phyloP scores from a whole-genome alignment of 2,797 vertebrate species.

The Crocodylus rhombifer region DNA sequence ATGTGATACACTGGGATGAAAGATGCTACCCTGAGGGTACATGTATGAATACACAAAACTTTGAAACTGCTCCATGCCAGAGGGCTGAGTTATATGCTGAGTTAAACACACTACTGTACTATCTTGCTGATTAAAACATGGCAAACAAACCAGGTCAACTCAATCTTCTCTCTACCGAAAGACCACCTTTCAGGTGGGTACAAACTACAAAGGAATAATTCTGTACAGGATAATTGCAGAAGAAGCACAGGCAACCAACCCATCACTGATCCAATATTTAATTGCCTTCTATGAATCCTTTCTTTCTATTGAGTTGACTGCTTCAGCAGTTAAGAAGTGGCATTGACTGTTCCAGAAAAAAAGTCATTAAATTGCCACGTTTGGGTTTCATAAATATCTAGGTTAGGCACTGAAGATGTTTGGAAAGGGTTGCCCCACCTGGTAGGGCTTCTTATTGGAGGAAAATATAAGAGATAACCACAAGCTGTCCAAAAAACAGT shows the following conservation, averaged over 20 bases:
- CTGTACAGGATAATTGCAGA: neutral
- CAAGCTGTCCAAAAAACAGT: neutral
- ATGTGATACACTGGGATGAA: neutral
- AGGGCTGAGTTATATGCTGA: neutral
- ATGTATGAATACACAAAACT: neutral
- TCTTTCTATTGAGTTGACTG: neutral
- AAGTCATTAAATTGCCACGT: too few species aligned
- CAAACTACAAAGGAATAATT: neutral
- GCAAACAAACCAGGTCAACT: neutral
- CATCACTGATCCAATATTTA: neutral
- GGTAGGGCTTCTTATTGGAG: neutral
- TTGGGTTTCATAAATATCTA: neutral
- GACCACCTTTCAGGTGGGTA: neutral
- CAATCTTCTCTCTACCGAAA: neutral
- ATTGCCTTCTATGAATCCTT: neutral
- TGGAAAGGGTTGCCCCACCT: neutral
- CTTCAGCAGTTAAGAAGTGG: neutral
- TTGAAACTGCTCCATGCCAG: neutral
- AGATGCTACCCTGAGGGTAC: neutral
- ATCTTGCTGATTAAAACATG: neutral
- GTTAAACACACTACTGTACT: neutral
- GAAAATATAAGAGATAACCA: neutral
- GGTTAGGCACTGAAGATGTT: neutral
- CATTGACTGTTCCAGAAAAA: neutral
- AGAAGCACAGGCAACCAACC: neutral